Base-by-base conservation (phyloP, 2,888 invertebrate species). In the Phrixothrix hirtus region DNA sequence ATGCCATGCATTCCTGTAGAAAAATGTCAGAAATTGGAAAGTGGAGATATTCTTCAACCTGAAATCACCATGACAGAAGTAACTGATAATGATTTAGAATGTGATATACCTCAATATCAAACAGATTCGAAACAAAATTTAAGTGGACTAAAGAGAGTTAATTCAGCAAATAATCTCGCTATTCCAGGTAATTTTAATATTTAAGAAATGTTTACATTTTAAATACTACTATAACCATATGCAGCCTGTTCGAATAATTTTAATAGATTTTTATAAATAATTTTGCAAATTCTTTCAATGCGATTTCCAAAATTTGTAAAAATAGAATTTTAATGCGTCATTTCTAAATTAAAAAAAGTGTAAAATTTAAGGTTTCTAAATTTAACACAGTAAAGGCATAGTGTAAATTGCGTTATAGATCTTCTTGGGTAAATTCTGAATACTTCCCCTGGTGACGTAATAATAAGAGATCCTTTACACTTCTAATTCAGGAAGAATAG, bases 81-180 rank as follows among this genome's bases (percentile, higher is more conserved):
- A 3, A 52, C 58, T 7, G 63, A 71, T 49, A 67, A 70, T 37
- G 61, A 65, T 37, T 63, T 63, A 10, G 64, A 67, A 7, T 55
- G 59, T 6, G 53, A 77, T 76, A 59, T 66, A 77, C 51, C 75
- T 77, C 46, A 75, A 75, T 70, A 39, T 63, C 66, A 26, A 64
- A 80, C 16, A 13, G 48, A 43, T 10, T 14, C 32, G 9, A 51
- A 46, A 17, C 51, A 43, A 41, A 34, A 47, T 17, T 35, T 41
- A 39, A 26, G 55, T 73, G 81, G 82, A 58, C 78, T 87, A 63
- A 86, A 86, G 74, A 79, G 87, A 61, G 86, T 85, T 44, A 87
- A 86, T 70, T 87, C 86, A 60, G 86, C 85, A 36, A 85, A 85
- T 72, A 84, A 81, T 72, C 76, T 88, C 60, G 81, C 83, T 36